Conservation (phyloP, 2,797 vertebrate genomes). For the Manis crassicaudata region DNA sequence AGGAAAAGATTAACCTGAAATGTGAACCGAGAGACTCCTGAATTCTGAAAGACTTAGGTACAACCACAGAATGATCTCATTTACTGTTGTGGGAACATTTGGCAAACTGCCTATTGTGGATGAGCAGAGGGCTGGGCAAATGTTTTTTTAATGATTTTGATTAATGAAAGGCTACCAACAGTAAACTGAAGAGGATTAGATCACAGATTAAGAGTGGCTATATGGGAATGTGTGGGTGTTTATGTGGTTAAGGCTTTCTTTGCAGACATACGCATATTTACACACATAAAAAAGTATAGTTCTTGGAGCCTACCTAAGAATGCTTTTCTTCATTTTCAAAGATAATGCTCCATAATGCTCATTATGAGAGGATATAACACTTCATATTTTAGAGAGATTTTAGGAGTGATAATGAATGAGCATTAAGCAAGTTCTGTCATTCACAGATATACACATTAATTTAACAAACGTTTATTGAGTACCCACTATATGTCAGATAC, state of each 20-base stretch:
- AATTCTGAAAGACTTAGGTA: constrained; percentile 82
- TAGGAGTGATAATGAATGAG: neutral
- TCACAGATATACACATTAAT: neutral
- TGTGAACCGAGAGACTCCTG: constrained; percentile 82
- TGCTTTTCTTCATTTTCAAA: constrained; percentile 1
- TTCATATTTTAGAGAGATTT: neutral
- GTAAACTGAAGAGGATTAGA: constrained; percentile 49
- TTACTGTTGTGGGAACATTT: constrained; percentile 79
- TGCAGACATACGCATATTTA: neutral
- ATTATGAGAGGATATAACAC: neutral
- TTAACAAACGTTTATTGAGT: neutral
- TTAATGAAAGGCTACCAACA: constrained; percentile 61
- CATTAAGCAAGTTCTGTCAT: neutral
- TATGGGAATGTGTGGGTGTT: neutral
- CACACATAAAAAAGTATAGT: neutral
- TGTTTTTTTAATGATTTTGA: constrained; percentile 79
- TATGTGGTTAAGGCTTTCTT: constrained; percentile 13
- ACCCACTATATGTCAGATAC: neutral
- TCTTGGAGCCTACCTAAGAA: neutral
- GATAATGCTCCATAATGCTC: neutral
- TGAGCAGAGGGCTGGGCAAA: constrained; percentile 47
- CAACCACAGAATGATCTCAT: constrained; percentile 74
- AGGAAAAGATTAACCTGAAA: constrained; percentile 88
- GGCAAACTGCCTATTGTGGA: constrained; percentile 64
- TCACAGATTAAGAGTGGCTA: neutral